Base-by-base conservation (phyloP, 2,113 vertebrate genomes). In the Chlorocebus sabaeus region DNA sequence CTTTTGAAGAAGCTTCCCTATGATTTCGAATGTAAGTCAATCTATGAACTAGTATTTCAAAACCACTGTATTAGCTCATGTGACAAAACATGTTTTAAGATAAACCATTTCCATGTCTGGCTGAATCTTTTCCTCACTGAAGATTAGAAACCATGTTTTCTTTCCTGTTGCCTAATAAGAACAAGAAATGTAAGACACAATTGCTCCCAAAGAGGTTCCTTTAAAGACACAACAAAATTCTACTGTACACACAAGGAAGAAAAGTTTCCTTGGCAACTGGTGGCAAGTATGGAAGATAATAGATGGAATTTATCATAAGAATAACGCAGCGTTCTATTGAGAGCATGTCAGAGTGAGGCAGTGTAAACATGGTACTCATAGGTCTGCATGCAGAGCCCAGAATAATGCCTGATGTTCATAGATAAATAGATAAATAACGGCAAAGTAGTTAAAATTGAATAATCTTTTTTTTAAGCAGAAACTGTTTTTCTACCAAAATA, bases 201-300 rank as follows among this genome's bases (percentile, higher is more conserved):
- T 72, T 73, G 48, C 22, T 59, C 12, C 48, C 52, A 89, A 85
- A 75, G 87, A 90, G 25, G 57, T 85, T 85, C 64, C 75, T 43
- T 75, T 13, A 5, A 75, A 79, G 57, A 52, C n/a, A 64, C 35
- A 73, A 85, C 89, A 85, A 93, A 64, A 91, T 86, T 96, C 73
- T 82, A 30, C 32, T 50, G 17, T 90, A 72, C 6, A 27, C 67
- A 55, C 25, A 59, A 57, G 80, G 50, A 87, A 94, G 93, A 83
- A 79, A 94, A 89, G 86, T 89, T 78, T 86, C 95, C 89, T 95
- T 93, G 94, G 96, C 67, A 93, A 96, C 91, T 86, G n/a, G 75
- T 73, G 55, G 48, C 64, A 95, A 89, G 70, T 86, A 89, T 72
- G 82, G 82, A 96, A 93, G 82, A 85, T 68, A 91, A 97, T 61